Evolutionary conservation across 2,888 invertebrate species (phyloP), one percentile per base, ranked within the genome.

Genomic region (Neoitamus cyanurus): DNA sequence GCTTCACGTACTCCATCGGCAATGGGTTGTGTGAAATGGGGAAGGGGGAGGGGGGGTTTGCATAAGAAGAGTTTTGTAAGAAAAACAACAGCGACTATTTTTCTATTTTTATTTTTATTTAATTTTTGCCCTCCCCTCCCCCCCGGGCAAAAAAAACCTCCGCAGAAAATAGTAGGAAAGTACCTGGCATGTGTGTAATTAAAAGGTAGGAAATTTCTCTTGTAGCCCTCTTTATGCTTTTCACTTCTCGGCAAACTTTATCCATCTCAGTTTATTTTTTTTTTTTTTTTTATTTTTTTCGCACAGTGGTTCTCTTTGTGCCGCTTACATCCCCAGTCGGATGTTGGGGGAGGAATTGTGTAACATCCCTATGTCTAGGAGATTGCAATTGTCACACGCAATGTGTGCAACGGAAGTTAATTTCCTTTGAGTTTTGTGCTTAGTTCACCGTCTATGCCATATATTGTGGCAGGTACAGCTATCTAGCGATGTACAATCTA

Each of bases 121-220:
- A 28, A 25, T 68, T 68, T 15, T 68, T 20, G 4, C 13, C 20
- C 9, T 30, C 11, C 25, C 13, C 20, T 15, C 25, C 11, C 25
- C 9, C 13, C 5, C 37, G 2, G 2, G 7, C 2, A 37, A 37
- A 7, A 37, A 37, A 37, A 37, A n/a, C n/a, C n/a, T n/a, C n/a
- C n/a, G n/a, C n/a, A n/a, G n/a, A 37, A 37, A 37, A 37, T 37
- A 3, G 7, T 6, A 31, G 72, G 13, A 73, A 73, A 73, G 36
- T 11, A 73, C 73, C 73, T 73, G 30, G 9, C 30, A 25, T 42
- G 37, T 75, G 75, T 42, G 75, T 75, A 75, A 75, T 75, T 75
- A 75, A 75, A 75, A 75, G 28, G 75, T 75, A 75, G 75, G 75
- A 75, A 75, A 75, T 25, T 75, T 37, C 75, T 75, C 20, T 75